Percentiles rank a stretch among this genome's conserved stretches.
These are phyloP conservation scores for Cephus rjabovi DNA, from an alignment of 2,888 invertebrate species.

Conservation along the genomic window DNA sequence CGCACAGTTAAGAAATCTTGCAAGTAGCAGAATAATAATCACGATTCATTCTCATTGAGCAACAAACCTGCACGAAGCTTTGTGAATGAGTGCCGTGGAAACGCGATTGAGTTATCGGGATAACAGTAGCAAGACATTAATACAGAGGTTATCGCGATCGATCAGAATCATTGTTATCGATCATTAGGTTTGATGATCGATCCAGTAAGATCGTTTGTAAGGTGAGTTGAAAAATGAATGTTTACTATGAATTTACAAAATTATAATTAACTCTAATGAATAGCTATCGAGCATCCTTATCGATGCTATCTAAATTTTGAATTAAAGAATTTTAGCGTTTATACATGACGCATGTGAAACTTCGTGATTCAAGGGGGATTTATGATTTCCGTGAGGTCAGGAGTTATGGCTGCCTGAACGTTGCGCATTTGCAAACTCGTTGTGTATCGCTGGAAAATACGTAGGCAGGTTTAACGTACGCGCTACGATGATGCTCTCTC, in stretches of 20 bases:
- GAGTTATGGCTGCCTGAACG: constrained; percentile 37
- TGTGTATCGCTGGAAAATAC: constrained; percentile 14
- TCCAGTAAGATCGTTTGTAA: background rate
- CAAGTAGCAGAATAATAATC: constrained; percentile 34
- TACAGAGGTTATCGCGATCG: background rate
- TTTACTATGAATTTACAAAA: background rate
- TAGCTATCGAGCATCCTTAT: background rate
- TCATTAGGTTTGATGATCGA: background rate
- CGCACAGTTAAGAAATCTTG: background rate
- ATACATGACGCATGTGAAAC: background rate
- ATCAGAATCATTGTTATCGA: background rate
- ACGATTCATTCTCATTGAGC: constrained; percentile 47
- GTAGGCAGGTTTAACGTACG: constrained; percentile 4
- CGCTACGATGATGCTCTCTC: background rate
- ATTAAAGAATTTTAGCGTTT: background rate
- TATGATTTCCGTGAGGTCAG: constrained; percentile 35
- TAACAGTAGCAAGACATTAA: constrained; percentile 10
- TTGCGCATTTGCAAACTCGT: constrained; percentile 47
- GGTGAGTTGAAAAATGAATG: background rate
- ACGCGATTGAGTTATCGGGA: constrained; percentile 52
- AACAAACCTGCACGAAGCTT: constrained; percentile 24
- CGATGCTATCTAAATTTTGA: background rate
- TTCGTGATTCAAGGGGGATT: constrained; percentile 25
- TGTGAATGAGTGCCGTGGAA: background rate
- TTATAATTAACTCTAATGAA: background rate